phyloP scores from a whole-genome alignment of 2,113 vertebrate genomes.

The Rhinopomastus cyanomelas region DNA sequence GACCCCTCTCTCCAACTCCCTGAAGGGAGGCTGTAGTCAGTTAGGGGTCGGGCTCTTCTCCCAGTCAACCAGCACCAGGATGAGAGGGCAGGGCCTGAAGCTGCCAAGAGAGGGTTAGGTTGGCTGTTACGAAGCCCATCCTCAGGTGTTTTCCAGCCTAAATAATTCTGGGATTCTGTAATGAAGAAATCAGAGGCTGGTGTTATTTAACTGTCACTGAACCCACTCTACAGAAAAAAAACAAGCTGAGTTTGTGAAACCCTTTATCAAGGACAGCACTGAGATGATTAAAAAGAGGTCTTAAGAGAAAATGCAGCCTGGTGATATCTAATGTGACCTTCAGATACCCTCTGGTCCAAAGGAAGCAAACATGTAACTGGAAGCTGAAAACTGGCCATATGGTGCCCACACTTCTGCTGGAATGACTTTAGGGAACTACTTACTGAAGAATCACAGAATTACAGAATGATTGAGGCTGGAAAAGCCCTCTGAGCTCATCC shows the following conservation, averaged over 20 bases:
- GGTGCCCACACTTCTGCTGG: not conserved
- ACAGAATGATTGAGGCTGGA: too few species aligned
- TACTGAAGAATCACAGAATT: too few species aligned
- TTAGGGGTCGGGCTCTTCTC: too few species aligned
- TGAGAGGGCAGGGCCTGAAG: too few species aligned
- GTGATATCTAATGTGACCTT: not conserved
- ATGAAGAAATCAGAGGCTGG: not conserved
- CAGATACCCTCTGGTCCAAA: not conserved
- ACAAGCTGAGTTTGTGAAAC: not conserved
- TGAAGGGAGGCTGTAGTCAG: too few species aligned
- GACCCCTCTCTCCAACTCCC: too few species aligned
- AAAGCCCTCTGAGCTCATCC: too few species aligned
- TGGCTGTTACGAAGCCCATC: too few species aligned
- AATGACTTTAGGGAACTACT: not conserved
- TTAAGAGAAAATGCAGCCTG: not conserved
- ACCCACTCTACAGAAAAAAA: not conserved
- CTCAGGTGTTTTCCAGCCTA: too few species aligned
- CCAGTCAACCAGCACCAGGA: too few species aligned
- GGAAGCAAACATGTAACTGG: not conserved
- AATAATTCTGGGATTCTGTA: too few species aligned
- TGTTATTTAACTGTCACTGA: not conserved
- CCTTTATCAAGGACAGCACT: not conserved
- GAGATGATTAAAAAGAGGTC: not conserved
- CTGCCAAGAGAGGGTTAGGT: too few species aligned
- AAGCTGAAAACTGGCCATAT: not conserved